phyloP scores from a whole-genome alignment of 2,797 vertebrate species.

The Eupleurogrammus muticus region DNA sequence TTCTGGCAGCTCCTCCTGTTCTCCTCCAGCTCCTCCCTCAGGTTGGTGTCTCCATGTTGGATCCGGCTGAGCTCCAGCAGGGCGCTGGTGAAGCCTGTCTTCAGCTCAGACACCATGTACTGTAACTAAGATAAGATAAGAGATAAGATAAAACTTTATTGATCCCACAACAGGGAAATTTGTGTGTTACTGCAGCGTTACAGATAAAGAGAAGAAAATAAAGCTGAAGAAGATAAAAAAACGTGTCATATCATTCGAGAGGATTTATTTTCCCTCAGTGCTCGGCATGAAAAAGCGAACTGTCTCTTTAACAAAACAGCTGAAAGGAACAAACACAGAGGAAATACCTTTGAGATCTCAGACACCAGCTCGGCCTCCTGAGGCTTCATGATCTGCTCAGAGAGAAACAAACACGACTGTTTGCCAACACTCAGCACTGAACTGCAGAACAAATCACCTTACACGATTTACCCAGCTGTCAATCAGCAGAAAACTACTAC shows the following conservation, averaged over 20 bases:
- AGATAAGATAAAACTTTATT: too few relatives aligned
- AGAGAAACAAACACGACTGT: conserved; percentile 53
- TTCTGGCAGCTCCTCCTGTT: conserved; percentile 81
- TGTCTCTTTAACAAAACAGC: conserved; percentile 40
- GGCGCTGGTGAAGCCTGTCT: conserved; percentile 81
- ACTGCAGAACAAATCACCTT: neutral
- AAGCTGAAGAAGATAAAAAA: too few relatives aligned
- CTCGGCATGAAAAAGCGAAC: neutral
- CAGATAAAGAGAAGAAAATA: too few relatives aligned
- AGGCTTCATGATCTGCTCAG: conserved; percentile 81
- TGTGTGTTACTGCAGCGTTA: too few relatives aligned
- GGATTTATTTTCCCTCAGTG: neutral
- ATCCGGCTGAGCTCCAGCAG: conserved; percentile 83
- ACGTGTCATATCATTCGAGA: neutral
- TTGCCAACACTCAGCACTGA: conserved; percentile 52
- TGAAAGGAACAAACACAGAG: conserved; percentile 7
- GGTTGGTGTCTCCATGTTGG: conserved; percentile 81
- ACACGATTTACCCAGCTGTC: neutral
- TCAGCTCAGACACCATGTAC: conserved; percentile 84
- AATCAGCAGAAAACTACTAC: neutral
- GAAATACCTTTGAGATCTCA: conserved; percentile 86
- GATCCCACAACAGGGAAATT: too few relatives aligned
- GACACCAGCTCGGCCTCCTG: conserved; percentile 80
- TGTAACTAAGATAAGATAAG: conserved; percentile 84
- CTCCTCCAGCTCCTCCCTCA: conserved; percentile 84